Base-by-base conservation (phyloP, 2,797 vertebrate species). In the Ispidina lecontei region DNA sequence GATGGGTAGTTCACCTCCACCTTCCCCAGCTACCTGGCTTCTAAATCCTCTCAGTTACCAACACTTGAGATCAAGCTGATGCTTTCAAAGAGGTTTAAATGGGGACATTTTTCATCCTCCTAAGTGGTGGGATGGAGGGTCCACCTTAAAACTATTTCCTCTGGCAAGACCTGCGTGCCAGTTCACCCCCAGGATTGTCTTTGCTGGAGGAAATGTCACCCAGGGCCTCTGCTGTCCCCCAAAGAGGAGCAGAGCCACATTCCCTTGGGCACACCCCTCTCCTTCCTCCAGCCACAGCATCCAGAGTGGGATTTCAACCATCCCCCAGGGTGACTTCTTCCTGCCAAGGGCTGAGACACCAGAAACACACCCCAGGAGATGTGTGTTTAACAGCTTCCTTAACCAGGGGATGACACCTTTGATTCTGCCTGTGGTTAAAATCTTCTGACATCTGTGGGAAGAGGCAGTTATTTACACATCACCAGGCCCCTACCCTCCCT, bases 371-470 rank as follows among this genome's bases (percentile, higher is more conserved):
- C 33, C 7, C 29, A 21, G 74, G 64, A 41, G 44, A 55, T 0
- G 13, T 28, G 65, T 5, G 7, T 43, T 84, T 72, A 68, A 43
- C 19, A 65, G 73, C 52, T 69, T 12, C 55, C 75, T 47, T 75
- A 62, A 16, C 71, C 83, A 28, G 31, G 33, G 49, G 68, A 74
- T 33, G 64, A 75, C 8, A 20, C 56, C 82, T 76, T 56, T 64
- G 78, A 87, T 31, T n/a, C 54, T 41, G 68, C 54, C n/a, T 89
- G 43, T 64, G 78, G 74, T 71, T 81, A 54, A 29, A 65, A 60
- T 52, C 64, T 79, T 89, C 26, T 91, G 86, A 91, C 78, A 63
- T 52, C 81, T 0, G 1, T 39, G 58, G 31, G 90, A 74, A 91
- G 77, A 80, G 17, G 54, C 2, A 1, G 2, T 89, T 87, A 69